These are phyloP conservation scores for Platysternon megacephalum DNA, from an alignment of 2,113 vertebrate genomes.

Conservation along the genomic window DNA sequence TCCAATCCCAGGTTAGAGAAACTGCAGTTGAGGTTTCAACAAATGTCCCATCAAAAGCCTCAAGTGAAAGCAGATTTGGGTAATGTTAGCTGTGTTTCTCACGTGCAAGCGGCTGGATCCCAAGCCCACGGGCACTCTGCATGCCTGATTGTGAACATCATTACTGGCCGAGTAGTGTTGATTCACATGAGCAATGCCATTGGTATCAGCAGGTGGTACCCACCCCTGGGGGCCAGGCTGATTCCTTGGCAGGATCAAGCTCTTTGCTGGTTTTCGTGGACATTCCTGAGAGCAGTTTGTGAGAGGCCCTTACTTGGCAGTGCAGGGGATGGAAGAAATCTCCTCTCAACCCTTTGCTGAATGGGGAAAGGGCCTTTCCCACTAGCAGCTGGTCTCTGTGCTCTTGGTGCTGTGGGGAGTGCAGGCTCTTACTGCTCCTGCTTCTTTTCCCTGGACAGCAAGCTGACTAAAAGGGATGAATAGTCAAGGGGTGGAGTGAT, in stretches of 20 bases:
- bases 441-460: not conserved
- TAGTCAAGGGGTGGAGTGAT: accelerated
- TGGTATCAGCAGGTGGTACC: not conserved
- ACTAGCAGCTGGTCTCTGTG: not conserved
- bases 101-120: not conserved
- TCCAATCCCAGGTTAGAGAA: not conserved
- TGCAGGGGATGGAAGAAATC: accelerated
- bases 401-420: not conserved
- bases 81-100: not conserved
- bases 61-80: constrained; percentile 26
- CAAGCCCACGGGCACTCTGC: accelerated
- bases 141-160: too few species aligned
- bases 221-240: not conserved
- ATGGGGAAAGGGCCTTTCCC: not conserved
- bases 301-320: not conserved
- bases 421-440: not conserved
- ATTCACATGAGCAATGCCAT: not conserved
- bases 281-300: not conserved
- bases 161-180: not conserved
- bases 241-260: not conserved
- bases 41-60: not conserved
- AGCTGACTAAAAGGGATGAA: not conserved
- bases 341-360: not conserved
- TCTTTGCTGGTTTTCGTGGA: not conserved
- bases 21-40: not conserved